Conservation (phyloP, 1,140 invertebrate genomes). For the Euura saliciscinereae region DNA sequence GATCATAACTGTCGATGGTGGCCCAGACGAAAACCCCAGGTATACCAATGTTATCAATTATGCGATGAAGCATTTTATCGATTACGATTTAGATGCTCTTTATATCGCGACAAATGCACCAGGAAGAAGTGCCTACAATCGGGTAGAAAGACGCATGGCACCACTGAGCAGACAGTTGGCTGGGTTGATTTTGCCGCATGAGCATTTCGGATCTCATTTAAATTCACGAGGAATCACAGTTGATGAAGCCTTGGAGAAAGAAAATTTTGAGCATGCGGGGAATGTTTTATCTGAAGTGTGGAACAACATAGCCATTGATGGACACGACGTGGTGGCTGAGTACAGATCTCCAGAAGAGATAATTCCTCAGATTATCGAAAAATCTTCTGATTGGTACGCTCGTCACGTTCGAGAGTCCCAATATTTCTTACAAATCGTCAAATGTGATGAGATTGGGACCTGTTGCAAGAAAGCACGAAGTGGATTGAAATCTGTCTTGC, state of each 20-base stretch:
- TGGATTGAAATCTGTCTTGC: not conserved
- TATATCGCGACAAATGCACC: conserved; percentile 53
- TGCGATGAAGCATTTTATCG: conserved; percentile 30
- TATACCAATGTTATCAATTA: conserved; percentile 14
- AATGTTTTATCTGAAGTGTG: conserved; percentile 38
- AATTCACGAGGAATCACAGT: conserved; percentile 43
- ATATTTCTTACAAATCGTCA: conserved; percentile 21
- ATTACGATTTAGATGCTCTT: conserved; percentile 46
- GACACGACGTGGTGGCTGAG: conserved; percentile 36
- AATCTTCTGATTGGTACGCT: conserved; percentile 15
- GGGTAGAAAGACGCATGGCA: conserved; percentile 43
- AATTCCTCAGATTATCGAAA: not conserved
- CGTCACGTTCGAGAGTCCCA: conserved; percentile 22
- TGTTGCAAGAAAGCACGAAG: conserved; percentile 10
- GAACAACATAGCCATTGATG: conserved; percentile 39
- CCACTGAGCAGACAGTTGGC: conserved; percentile 46
- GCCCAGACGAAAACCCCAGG: conserved; percentile 46
- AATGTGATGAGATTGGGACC: conserved; percentile 10
- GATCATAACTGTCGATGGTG: conserved; percentile 33
- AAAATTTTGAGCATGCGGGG: conserved; percentile 26
- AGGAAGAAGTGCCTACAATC: conserved; percentile 42
- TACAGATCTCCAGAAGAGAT: conserved; percentile 20
- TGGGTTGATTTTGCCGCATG: conserved; percentile 48
- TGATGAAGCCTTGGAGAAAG: conserved; percentile 24
- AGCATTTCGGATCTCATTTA: conserved; percentile 49